Evolutionary conservation across 2,113 vertebrate species (phyloP).

Genomic region (Oncorhynchus tshawytscha): DNA sequence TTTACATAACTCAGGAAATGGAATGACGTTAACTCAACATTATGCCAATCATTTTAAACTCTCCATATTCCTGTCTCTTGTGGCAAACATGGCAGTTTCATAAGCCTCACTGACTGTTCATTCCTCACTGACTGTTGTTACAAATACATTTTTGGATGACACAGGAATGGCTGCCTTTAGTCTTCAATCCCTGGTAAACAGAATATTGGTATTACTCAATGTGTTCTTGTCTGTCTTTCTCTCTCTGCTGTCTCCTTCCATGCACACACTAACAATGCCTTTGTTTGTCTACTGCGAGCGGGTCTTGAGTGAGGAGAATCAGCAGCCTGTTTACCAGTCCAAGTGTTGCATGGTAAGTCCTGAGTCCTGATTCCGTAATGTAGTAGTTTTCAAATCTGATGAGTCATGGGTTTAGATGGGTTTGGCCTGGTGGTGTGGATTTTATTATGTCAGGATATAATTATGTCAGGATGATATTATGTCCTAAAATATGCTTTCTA

Average conservation of each 20-base stretch:
- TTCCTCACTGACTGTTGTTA: background rate
- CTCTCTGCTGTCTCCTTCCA: slow-evolving; percentile 31
- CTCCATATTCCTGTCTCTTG: slow-evolving; percentile 22
- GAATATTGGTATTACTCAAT: slow-evolving; percentile 39
- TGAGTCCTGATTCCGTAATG: slow-evolving; percentile 30
- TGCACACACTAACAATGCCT: slow-evolving; percentile 48
- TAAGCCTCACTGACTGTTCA: background rate
- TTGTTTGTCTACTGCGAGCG: slow-evolving; percentile 51
- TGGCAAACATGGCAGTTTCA: slow-evolving; percentile 15
- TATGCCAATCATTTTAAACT: slow-evolving; percentile 8
- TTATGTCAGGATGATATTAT: background rate
- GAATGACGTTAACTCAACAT: slow-evolving; percentile 30
- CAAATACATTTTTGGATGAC: too few relatives aligned
- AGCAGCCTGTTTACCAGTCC: slow-evolving; percentile 58
- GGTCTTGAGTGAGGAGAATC: slow-evolving; percentile 30
- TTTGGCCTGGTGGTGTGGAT: slow-evolving; percentile 11
- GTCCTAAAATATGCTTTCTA: background rate
- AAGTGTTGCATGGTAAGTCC: slow-evolving; percentile 57
- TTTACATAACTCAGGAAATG: slow-evolving; percentile 11
- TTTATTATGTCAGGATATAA: too few relatives aligned
- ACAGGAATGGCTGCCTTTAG: slow-evolving; percentile 1
- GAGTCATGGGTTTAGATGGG: slow-evolving; percentile 27
- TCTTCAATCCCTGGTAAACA: slow-evolving; percentile 38
- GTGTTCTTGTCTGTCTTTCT: slow-evolving; percentile 43
- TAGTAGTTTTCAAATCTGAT: slow-evolving; percentile 29